Base-by-base conservation (phyloP, 2,113 vertebrate species). In the Boleophthalmus pectinirostris region DNA sequence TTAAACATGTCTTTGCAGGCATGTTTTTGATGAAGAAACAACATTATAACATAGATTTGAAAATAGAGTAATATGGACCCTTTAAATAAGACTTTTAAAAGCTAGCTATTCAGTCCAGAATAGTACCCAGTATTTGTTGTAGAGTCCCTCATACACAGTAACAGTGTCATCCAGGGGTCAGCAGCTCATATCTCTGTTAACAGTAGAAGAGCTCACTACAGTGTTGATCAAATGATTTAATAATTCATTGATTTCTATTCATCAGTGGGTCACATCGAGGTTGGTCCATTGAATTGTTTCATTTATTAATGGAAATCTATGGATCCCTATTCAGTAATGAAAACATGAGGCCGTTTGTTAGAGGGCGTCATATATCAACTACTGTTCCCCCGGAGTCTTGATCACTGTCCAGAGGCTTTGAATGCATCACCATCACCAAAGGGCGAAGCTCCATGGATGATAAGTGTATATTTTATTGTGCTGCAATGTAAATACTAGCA, bases 211-310 rank as follows among this genome's bases (percentile, higher is more conserved):
- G 58, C 13, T 68, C 14, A 33, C 53, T 73, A 60, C 78, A 75
- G 67, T 74, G 81, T 81, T 84, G 72, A 83, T 74, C 78, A 83
- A 78, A 57, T 61, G 69, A 85, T 88, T 85, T 69, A 84, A 88
- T 85, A 84, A 88, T 81, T 75, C 46, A 85, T 81, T 72, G 74
- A 83, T 87, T 82, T 76, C 24, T 67, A 78, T 71, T 77, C 71
- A 77, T 82, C 72, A 77, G 68, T 35, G 61, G 46, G 21, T 70
- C 73, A 77, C 23, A 7, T 53, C 58, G 69, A 65, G 68, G 78
- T 66, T 45, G 53, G n/a, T 47, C n/a, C 66, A 65, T 38, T 29
- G 12, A 56, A 71, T 57, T 77, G 78, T 84, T 45, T 83, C 54
- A 80, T 86, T 85, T 78, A 83, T 75, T 84, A 80, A 79, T 82